Base-by-base conservation (phyloP, 2,888 invertebrate genomes). In the Rosalia funebris region DNA sequence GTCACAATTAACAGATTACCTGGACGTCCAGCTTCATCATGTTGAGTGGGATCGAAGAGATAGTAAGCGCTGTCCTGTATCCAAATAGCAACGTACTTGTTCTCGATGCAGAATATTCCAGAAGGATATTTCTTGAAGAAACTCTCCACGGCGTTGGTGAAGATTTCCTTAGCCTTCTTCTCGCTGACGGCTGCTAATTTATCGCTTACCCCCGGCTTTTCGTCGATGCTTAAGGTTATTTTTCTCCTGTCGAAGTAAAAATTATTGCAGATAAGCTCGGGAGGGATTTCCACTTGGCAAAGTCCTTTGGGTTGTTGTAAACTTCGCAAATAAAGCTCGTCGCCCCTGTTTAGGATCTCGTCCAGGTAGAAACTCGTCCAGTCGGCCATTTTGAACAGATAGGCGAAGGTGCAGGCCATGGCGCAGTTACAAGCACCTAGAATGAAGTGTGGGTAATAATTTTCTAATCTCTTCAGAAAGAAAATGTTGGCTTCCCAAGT, bases 281-380 rank as follows among this genome's bases (percentile, higher is more conserved):
- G 71, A 2, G 71, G 55, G 3, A 80, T 39, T 15, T 65, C 46
- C 0, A 65, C 66, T 17, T 70, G 67, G 52, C 69, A 69, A 14
- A 68, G 71, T 25, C 72, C 69, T 25, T 66, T 52, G 1, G 57
- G 66, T 36, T 75, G 68, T 48, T 70, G 62, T 4, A 73, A 57
- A 52, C 77, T 80, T 25, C 70, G 70, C 1, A 65, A n/a, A 60
- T 78, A 85, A 79, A 87, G 83, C 39, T 79, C 76, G 67, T 86
- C 84, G 0, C 87, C 87, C 45, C 83, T 79, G 7, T 84, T 81
- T 1, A 87, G 70, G 16, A 86, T 79, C 63, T 82, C 82, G 69
- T 89, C 87, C 1, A 89, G 70, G 1, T 85, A 82, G 59, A 83
- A 83, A 73, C 83, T 82, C 0, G 83, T 84, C 89, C 89, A 89